phyloP scores from a whole-genome alignment of 2,888 invertebrate genomes.

The Cerastis leucographa region DNA sequence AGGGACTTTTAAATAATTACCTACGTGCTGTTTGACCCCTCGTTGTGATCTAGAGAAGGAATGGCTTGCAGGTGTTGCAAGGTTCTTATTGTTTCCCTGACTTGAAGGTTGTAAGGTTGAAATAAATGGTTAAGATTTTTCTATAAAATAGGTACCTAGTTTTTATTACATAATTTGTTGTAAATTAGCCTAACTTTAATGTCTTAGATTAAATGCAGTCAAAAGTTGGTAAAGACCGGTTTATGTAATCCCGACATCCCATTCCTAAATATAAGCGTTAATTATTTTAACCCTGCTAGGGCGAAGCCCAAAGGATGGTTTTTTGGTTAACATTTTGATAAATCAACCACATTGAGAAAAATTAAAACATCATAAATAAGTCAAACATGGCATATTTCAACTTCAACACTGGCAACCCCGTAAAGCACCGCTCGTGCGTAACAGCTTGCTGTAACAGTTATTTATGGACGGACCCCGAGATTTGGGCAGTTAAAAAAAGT shows the following conservation, averaged over 20 bases:
- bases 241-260: not conserved
- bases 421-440: slow-evolving; percentile 85
- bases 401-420: slow-evolving; percentile 56
- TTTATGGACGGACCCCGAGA: slow-evolving; percentile 86
- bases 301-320: not conserved
- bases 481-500: slow-evolving; percentile 87
- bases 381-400: slow-evolving; percentile 36
- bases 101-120: not conserved
- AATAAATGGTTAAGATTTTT: not conserved
- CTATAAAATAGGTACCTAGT: not conserved
- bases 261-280: not conserved
- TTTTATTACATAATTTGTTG: not conserved
- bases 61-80: slow-evolving; percentile 55
- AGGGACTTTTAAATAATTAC: slow-evolving; percentile 85
- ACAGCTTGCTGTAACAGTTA: slow-evolving; percentile 89
- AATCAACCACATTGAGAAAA: not conserved
- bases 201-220: not conserved
- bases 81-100: slow-evolving; percentile 10
- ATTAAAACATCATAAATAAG: slow-evolving; percentile 42
- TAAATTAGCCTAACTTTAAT: not conserved
- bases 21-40: slow-evolving; percentile 86
- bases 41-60: slow-evolving; percentile 78
- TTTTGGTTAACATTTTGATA: not conserved
- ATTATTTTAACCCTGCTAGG: not conserved
- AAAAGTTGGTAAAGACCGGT: not conserved